Percentiles rank a stretch among this genome's conserved stretches.
phyloP scores from a whole-genome alignment of 2,888 invertebrate genomes.

The Dryobota labecula region DNA sequence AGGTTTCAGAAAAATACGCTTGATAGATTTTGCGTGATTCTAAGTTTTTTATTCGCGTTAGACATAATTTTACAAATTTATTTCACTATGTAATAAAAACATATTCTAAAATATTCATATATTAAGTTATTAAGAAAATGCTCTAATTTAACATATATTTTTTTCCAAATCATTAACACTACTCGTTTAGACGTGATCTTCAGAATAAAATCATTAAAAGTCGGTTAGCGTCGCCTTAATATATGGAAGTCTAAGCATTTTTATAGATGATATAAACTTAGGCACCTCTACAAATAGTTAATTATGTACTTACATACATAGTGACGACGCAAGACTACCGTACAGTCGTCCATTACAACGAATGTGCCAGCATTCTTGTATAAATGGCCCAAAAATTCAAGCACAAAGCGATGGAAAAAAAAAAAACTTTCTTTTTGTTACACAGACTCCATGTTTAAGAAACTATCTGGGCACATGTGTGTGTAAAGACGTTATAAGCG shows the following conservation, averaged over 20 bases:
- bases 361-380: conserved; percentile 50
- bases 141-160: too few relatives aligned
- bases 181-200: too few relatives aligned
- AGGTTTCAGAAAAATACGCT: too few relatives aligned
- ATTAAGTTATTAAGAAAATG: too few relatives aligned
- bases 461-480: conserved; percentile 66
- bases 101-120: too few relatives aligned
- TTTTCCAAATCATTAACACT: too few relatives aligned
- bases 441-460: conserved; percentile 56
- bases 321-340: conserved; percentile 35
- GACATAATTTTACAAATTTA: too few relatives aligned
- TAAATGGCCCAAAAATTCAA: conserved; percentile 56
- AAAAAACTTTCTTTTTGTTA: conserved; percentile 58
- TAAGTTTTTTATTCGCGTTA: too few relatives aligned
- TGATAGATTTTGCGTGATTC: too few relatives aligned
- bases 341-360: conserved; percentile 25
- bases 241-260: conserved; percentile 40
- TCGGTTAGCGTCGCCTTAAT: too few relatives aligned
- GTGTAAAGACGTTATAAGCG: conserved; percentile 65
- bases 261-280: conserved; percentile 47
- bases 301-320: conserved; percentile 48
- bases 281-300: conserved; percentile 28
- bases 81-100: too few relatives aligned
- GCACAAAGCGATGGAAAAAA: conserved; percentile 49
- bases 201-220: too few relatives aligned